These are phyloP conservation scores for Amaurobius ferox DNA, from an alignment of 2,888 invertebrate species.

Conservation along the genomic window DNA sequence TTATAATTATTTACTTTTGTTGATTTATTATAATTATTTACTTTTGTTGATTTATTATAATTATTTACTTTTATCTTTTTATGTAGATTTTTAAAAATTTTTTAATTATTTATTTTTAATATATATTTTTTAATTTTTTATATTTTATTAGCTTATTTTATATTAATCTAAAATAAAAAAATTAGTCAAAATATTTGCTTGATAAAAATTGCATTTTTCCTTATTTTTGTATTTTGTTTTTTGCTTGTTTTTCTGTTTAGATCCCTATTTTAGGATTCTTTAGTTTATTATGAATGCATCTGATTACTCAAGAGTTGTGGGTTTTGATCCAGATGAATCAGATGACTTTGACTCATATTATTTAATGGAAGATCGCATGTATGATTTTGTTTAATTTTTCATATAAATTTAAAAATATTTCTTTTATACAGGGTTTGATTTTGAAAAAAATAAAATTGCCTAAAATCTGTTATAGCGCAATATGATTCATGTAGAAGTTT, in stretches of 20 bases:
- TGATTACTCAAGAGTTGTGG: slow-evolving; percentile 47
- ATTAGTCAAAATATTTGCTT: no score
- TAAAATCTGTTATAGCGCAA: no score
- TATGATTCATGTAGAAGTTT: no score
- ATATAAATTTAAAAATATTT: background rate
- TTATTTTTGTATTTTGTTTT: slow-evolving; percentile 24
- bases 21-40: no score
- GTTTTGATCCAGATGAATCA: slow-evolving; percentile 37
- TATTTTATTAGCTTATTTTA: background rate
- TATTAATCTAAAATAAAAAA: no score
- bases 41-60: no score
- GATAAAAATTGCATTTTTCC: background rate
- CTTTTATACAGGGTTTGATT: no score
- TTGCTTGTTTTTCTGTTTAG: slow-evolving; percentile 33
- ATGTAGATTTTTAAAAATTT: background rate
- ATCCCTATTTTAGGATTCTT: slow-evolving; percentile 23
- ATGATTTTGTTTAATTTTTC: slow-evolving; percentile 22
- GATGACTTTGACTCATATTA: slow-evolving; percentile 5
- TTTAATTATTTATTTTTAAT: background rate
- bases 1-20: no score
- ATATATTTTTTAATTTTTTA: background rate
- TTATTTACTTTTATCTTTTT: background rate
- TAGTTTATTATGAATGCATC: slow-evolving; percentile 30
- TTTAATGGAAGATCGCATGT: slow-evolving; percentile 66
- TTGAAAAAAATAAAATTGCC: no score